phyloP scores from a whole-genome alignment of 1,140 invertebrate species.

The Agrilus planipennis region DNA sequence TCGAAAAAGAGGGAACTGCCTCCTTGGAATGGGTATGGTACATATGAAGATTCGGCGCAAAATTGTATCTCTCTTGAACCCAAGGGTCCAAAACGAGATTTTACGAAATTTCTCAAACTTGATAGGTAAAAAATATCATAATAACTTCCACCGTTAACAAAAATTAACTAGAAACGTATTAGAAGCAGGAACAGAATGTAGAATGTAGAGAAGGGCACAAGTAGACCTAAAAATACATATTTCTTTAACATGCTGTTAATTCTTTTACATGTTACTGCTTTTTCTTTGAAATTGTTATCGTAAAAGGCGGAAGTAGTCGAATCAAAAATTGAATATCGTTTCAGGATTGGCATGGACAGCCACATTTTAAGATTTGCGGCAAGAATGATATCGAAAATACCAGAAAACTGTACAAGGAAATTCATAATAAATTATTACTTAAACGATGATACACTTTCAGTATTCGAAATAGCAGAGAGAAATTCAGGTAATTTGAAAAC shows the following conservation, averaged over 20 bases:
- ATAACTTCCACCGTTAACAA: too few species aligned
- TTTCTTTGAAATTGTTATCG: too few species aligned
- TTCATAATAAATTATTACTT: slow-evolving; percentile 77
- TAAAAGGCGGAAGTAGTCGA: too few species aligned
- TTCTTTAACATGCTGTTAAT: too few species aligned
- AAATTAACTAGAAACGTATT: too few species aligned
- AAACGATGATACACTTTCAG: slow-evolving; percentile 69
- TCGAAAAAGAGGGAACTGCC: slow-evolving; percentile 47
- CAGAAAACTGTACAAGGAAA: slow-evolving; percentile 51
- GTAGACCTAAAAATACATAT: too few species aligned
- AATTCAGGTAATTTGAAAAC: slow-evolving; percentile 69
- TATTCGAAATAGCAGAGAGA: slow-evolving; percentile 60
- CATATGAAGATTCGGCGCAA: slow-evolving; percentile 74
- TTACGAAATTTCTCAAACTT: slow-evolving; percentile 68
- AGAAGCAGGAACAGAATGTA: too few species aligned
- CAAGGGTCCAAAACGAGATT: slow-evolving; percentile 61
- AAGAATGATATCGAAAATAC: slow-evolving; percentile 56
- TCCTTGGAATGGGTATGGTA: slow-evolving; percentile 81
- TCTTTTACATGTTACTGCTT: too few species aligned
- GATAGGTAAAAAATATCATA: slow-evolving; percentile 45
- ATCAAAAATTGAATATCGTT: slow-evolving; percentile 12
- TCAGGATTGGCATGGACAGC: slow-evolving; percentile 56
- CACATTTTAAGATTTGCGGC: slow-evolving; percentile 70
- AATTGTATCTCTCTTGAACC: slow-evolving; percentile 69
- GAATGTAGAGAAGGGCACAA: too few species aligned